Evolutionary conservation across 2,113 vertebrate species (phyloP), one percentile per base, ranked within the genome.

Genomic region (Hemiprocne comata): DNA sequence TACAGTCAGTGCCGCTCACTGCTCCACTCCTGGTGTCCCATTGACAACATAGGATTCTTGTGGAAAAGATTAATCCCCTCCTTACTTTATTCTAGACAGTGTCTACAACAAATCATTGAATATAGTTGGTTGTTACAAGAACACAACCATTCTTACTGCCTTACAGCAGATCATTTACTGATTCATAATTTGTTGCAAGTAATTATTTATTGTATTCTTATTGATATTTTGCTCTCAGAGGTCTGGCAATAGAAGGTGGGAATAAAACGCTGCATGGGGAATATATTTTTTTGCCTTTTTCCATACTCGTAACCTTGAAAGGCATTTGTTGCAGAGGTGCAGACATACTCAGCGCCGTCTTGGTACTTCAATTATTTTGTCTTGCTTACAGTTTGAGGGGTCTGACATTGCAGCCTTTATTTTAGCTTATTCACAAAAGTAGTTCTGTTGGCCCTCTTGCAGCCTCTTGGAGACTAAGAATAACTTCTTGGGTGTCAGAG

Each of bases 61-160:
- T 80, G 90, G 66, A 75, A 94, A 83, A 73, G 72, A 76, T 83
- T 21, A 95, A 80, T 90, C 93, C 60, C 12, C 21, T 86, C 25
- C 72, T 84, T 42, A 36, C 31, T 70, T 78, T 86, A 72, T 29
- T 94, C 36, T 69, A 44, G 62, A 29, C 38, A 33, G 54, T 53
- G 54, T 87, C 34, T 61, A 26, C n/a, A 84, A 26, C 54, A 88
- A 77, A 77, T 65, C 5, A 61, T 24, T 74, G 28, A 51, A 53
- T 0, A 0, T 61, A 83, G 60, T 80, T 82, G 57, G 8, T 92
- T 89, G 51, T 88, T 78, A 53, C 34, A 85, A 85, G 57, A 78
- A 36, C 20, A 40, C 40, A 90, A 7, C 61, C 69, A 82, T 74
- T 86, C 44, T 85, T 58, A 26, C 46, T 65, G 51, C 72, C 82